Evolutionary conservation across 2,888 invertebrate genomes (phyloP).

Genomic region (Leistus spinibarbis): DNA sequence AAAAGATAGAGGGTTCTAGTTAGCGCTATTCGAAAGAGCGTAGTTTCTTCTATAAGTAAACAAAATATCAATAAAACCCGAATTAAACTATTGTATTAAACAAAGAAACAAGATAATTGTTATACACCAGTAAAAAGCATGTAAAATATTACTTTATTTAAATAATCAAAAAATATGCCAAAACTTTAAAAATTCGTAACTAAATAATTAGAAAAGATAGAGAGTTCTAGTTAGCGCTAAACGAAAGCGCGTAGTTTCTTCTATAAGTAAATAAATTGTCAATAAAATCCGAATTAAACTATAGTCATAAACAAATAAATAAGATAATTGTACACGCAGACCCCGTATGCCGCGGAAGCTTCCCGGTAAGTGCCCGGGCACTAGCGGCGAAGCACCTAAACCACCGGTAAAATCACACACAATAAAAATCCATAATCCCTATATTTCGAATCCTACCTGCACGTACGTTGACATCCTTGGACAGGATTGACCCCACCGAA

Average conservation of each 20-base stretch:
- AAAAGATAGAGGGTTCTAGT: neutral
- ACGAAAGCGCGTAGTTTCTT: neutral
- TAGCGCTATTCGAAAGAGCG: neutral
- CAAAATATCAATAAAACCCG: neutral
- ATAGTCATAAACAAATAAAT: neutral
- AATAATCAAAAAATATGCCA: no score
- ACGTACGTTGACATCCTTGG: constrained; percentile 90
- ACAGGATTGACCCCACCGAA: constrained; percentile 87
- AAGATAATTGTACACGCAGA: no score
- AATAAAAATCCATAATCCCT: neutral
- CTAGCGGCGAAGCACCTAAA: neutral
- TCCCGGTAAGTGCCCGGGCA: no score
- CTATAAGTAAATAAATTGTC: neutral
- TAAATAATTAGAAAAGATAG: neutral
- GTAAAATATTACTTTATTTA: no score
- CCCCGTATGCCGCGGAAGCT: no score
- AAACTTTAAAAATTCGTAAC: neutral
- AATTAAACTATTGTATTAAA: neutral
- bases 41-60: neutral
- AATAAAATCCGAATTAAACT: neutral
- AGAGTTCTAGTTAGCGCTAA: neutral
- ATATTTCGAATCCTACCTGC: constrained; percentile 74
- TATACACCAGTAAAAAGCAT: neutral
- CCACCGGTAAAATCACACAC: neutral
- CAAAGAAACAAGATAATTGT: no score